phyloP scores from a whole-genome alignment of 1,140 invertebrate species.

The Drosophila ercepeae region DNA sequence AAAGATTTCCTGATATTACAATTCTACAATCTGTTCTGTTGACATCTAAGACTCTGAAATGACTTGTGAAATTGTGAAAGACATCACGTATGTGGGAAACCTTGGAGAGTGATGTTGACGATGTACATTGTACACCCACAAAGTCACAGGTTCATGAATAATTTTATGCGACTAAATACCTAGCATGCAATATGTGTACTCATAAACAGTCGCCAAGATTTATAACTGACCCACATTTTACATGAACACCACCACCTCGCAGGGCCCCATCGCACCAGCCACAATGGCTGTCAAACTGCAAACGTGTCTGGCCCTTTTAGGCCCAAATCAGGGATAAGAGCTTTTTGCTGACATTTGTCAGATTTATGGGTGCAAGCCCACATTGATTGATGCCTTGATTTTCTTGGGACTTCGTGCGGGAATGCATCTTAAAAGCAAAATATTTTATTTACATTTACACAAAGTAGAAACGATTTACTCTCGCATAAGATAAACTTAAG shows the following conservation, averaged over 20 bases:
- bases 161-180: constrained; percentile 40
- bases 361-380: constrained; percentile 39
- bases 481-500: no score
- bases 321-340: constrained; percentile 24
- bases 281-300: constrained; percentile 28
- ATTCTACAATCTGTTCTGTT: constrained; percentile 3
- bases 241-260: constrained; percentile 15
- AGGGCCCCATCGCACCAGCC: not conserved
- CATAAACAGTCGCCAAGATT: constrained; percentile 51
- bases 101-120: constrained; percentile 42
- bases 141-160: constrained; percentile 44
- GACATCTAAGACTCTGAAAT: not conserved
- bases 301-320: constrained; percentile 26
- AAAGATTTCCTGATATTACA: not conserved
- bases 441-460: no score
- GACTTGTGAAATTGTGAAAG: not conserved
- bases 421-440: not conserved
- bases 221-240: constrained; percentile 66
- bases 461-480: no score
- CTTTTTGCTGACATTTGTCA: constrained; percentile 5
- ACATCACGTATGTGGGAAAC: constrained; percentile 33
- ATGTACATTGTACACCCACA: constrained; percentile 28
- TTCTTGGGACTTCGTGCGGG: not conserved
- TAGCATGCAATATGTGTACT: constrained; percentile 16
- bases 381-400: not conserved